A percentile compares a stretch with the other conserved stretches of the same genome.
phyloP scores from a whole-genome alignment of 2,797 vertebrate species.

The Enteromius viviparus region DNA sequence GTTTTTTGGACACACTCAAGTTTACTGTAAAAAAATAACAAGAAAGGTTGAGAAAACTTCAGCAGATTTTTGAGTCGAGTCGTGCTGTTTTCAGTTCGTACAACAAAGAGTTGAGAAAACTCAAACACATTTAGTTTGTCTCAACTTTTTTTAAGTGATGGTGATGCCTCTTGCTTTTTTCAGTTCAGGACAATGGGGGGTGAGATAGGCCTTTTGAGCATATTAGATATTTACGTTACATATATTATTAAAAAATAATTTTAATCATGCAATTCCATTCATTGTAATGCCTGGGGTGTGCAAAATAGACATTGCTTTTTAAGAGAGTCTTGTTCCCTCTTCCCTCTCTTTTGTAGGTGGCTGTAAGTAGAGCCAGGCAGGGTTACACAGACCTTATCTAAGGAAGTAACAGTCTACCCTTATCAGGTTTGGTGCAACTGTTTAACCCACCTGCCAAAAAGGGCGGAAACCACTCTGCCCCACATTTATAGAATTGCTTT shows the following conservation, averaged over 20 bases:
- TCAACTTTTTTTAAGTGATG: too few relatives aligned
- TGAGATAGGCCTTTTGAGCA: not conserved
- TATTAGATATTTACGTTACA: not conserved
- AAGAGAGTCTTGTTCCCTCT: conserved; percentile 16
- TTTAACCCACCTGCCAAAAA: conserved; percentile 67
- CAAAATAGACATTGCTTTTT: not conserved
- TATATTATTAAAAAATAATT: not conserved
- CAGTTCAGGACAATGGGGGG: not conserved
- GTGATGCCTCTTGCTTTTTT: not conserved
- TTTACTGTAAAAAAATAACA: too few relatives aligned
- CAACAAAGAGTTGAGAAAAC: too few relatives aligned
- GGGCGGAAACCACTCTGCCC: conserved; percentile 58
- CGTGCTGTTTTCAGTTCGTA: too few relatives aligned
- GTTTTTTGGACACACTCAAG: not conserved
- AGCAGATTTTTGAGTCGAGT: too few relatives aligned
- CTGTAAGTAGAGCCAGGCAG: conserved; percentile 46
- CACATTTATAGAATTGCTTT: conserved; percentile 41
- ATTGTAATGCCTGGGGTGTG: not conserved
- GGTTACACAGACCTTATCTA: conserved; percentile 60
- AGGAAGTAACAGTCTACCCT: conserved; percentile 70
- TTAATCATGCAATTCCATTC: not conserved
- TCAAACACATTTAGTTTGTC: too few relatives aligned
- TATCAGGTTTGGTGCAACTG: conserved; percentile 71
- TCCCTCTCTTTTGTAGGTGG: conserved; percentile 25
- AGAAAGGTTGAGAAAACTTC: too few relatives aligned